phyloP scores from a whole-genome alignment of 2,888 invertebrate species.

The Drosophila eohydei region DNA sequence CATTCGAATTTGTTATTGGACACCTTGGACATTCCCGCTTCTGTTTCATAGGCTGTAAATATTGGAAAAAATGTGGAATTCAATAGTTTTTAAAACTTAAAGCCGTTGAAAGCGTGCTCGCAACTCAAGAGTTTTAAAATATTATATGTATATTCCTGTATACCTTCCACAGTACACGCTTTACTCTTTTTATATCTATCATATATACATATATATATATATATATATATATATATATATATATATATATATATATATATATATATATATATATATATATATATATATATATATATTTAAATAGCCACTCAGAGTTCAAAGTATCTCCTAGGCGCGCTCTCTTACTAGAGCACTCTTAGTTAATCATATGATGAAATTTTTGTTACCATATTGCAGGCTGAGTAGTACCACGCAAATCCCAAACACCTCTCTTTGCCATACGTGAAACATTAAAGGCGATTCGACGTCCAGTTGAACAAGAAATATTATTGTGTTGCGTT shows the following conservation, averaged over 20 bases:
- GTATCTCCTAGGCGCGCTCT: neutral
- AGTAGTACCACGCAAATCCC: constrained; percentile 9
- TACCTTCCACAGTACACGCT: no score
- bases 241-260: no score
- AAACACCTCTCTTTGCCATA: neutral
- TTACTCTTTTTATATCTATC: no score
- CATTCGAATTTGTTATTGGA: constrained; percentile 20
- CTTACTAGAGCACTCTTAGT: neutral
- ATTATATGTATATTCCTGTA: no score
- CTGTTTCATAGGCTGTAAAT: neutral
- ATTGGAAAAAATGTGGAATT: neutral
- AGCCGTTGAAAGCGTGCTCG: no score
- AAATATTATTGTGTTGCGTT: neutral
- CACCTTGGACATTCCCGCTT: neutral
- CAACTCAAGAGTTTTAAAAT: no score
- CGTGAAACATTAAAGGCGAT: constrained; percentile 2
- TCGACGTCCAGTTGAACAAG: neutral
- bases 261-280: no score
- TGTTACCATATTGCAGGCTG: constrained; percentile 13
- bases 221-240: no score
- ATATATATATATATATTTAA: no score
- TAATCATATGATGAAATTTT: neutral
- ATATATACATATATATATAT: no score
- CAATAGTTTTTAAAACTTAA: neutral
- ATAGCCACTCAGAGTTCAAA: no score